Evolutionary conservation across 2,113 vertebrate species (phyloP).

Genomic region (Craseonycteris thonglongyai): DNA sequence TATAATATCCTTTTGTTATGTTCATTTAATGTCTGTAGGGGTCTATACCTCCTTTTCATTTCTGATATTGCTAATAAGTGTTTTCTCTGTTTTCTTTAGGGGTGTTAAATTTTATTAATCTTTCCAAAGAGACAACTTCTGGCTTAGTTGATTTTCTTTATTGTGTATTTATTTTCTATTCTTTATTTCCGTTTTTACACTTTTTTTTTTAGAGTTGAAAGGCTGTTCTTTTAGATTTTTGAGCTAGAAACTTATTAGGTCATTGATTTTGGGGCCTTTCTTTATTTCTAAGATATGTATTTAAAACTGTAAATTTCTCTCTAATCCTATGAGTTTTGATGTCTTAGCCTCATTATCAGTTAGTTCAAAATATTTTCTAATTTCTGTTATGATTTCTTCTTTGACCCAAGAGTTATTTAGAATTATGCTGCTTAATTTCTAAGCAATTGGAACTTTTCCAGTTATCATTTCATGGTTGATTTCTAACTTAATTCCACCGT

Average conservation of each 20-base stretch:
- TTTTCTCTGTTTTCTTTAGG: not conserved
- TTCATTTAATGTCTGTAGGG: not conserved
- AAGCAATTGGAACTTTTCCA: not conserved
- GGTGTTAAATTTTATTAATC: not conserved
- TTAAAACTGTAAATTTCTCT: not conserved
- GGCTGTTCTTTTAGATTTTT: not conserved
- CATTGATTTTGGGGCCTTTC: conserved; percentile 2
- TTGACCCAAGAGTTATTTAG: not conserved
- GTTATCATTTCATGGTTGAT: conserved; percentile 3
- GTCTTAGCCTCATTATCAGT: not conserved
- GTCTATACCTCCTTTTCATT: not conserved
- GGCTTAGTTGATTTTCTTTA: not conserved
- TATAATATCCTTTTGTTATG: not conserved
- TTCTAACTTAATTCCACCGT: not conserved
- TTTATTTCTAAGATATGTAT: not conserved
- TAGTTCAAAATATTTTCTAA: conserved; percentile 13
- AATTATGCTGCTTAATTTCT: conserved; percentile 10
- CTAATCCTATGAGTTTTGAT: not conserved
- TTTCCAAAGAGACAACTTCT: not conserved
- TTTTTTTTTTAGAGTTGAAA: conserved; percentile 10
- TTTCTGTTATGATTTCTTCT: conserved; percentile 19
- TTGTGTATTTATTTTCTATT: not conserved
- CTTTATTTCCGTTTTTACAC: not conserved
- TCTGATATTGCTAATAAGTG: not conserved
- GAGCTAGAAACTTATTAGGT: not conserved